Evolutionary conservation across 2,888 invertebrate genomes (phyloP).

Genomic region (Ellobium chinense): DNA sequence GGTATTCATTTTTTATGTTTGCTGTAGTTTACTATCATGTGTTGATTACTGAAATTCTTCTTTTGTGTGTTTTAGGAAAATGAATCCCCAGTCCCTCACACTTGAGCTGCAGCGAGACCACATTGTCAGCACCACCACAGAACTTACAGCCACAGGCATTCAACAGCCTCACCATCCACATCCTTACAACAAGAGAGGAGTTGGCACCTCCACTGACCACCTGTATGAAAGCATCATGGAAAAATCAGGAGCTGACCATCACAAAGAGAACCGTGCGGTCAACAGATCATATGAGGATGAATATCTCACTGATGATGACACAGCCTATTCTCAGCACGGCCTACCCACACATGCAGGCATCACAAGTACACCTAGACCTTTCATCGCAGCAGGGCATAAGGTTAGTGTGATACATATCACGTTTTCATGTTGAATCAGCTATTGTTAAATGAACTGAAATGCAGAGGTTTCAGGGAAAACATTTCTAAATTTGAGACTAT

Average conservation of each 20-base stretch:
- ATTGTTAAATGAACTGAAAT: too few species aligned
- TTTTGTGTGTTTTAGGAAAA: conserved; percentile 11
- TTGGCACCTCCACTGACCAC: conserved; percentile 48
- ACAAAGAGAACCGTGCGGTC: conserved; percentile 53
- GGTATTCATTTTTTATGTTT: too few species aligned
- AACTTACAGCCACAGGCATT: conserved; percentile 6
- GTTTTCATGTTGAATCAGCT: too few species aligned
- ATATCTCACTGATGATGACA: conserved; percentile 24
- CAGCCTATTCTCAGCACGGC: not conserved
- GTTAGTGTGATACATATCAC: too few species aligned
- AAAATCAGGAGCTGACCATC: conserved; percentile 53
- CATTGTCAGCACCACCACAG: conserved; percentile 8
- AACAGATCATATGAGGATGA: conserved; percentile 4
- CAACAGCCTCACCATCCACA: conserved; percentile 54
- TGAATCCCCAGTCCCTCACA: conserved; percentile 22
- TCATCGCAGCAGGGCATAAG: conserved; percentile 20
- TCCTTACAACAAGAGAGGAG: conserved; percentile 31
- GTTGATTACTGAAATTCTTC: not conserved
- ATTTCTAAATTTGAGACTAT: too few species aligned
- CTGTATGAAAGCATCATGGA: conserved; percentile 54
- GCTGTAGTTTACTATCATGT: not conserved
- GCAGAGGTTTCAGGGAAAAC: too few species aligned
- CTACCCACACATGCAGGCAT: conserved; percentile 53
- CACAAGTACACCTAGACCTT: conserved; percentile 68
- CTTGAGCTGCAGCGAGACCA: conserved; percentile 42